These are phyloP conservation scores for Tautogolabrus adspersus DNA, from an alignment of 2,113 vertebrate genomes.

Conservation along the genomic window DNA sequence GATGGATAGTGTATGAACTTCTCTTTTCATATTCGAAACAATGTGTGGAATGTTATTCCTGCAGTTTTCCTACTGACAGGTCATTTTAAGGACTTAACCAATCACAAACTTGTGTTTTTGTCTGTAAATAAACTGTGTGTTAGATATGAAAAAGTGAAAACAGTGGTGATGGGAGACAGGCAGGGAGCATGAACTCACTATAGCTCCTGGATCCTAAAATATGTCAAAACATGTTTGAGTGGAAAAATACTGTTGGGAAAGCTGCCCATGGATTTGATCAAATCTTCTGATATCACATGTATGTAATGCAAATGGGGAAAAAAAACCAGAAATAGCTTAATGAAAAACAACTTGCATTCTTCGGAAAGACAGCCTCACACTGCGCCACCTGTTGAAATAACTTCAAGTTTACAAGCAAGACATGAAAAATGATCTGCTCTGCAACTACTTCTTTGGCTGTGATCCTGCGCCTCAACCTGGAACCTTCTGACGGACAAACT, in stretches of 20 bases:
- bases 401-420: slow-evolving; percentile 32
- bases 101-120: slow-evolving; percentile 23
- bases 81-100: slow-evolving; percentile 17
- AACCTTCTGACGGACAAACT: slow-evolving; percentile 41
- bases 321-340: slow-evolving; percentile 30
- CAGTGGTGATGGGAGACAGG: slow-evolving; percentile 31
- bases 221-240: slow-evolving; percentile 73
- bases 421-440: slow-evolving; percentile 3
- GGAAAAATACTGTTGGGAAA: slow-evolving; percentile 65
- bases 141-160: slow-evolving; percentile 43
- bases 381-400: slow-evolving; percentile 28
- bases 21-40: neutral
- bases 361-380: slow-evolving; percentile 26
- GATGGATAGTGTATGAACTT: slow-evolving; percentile 21
- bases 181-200: slow-evolving; percentile 37
- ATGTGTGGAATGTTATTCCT: neutral
- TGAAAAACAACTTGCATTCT: slow-evolving; percentile 59
- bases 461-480: slow-evolving; percentile 34
- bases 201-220: slow-evolving; percentile 54
- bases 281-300: slow-evolving; percentile 60
- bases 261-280: slow-evolving; percentile 52
- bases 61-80: slow-evolving; percentile 1
- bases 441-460: slow-evolving; percentile 48
- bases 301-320: slow-evolving; percentile 36
- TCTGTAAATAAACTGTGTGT: slow-evolving; percentile 33